Evolutionary conservation across 1,140 invertebrate genomes (phyloP).

Genomic region (Eubasilissa regina): DNA sequence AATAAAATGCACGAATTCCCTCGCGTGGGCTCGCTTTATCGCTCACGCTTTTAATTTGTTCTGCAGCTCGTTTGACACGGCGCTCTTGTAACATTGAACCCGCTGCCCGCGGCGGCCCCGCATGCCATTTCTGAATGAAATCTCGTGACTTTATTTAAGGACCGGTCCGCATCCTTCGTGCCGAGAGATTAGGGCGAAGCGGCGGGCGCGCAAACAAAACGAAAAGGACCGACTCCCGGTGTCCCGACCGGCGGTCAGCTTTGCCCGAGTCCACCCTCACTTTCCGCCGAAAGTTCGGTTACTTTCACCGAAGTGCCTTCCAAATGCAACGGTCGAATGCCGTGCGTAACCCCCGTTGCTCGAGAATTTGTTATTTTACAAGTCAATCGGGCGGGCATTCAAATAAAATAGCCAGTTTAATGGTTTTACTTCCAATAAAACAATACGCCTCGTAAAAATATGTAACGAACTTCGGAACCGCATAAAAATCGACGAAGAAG

Average conservation of each 20-base stretch:
- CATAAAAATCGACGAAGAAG: neutral
- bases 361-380: conserved; percentile 4
- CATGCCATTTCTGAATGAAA: conserved; percentile 17
- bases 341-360: neutral
- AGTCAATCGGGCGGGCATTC: conserved; percentile 3
- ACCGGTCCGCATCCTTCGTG: too few relatives aligned
- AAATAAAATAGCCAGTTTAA: conserved; percentile 1
- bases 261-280: too few relatives aligned
- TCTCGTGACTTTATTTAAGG: conserved; percentile 5
- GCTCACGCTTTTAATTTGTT: conserved; percentile 54
- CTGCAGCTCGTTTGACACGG: conserved; percentile 49
- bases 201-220: too few relatives aligned
- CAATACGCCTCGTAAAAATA: neutral
- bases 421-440: neutral
- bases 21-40: conserved; percentile 40
- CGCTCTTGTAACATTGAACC: conserved; percentile 36
- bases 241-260: too few relatives aligned
- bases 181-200: too few relatives aligned
- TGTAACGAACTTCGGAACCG: neutral
- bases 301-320: too few relatives aligned
- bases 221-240: too few relatives aligned
- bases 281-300: too few relatives aligned
- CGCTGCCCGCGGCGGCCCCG: conserved; percentile 22
- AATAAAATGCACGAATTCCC: conserved; percentile 50
- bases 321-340: neutral